Evolutionary conservation across 2,797 vertebrate genomes (phyloP).

Genomic region (Denticeps clupeoides): DNA sequence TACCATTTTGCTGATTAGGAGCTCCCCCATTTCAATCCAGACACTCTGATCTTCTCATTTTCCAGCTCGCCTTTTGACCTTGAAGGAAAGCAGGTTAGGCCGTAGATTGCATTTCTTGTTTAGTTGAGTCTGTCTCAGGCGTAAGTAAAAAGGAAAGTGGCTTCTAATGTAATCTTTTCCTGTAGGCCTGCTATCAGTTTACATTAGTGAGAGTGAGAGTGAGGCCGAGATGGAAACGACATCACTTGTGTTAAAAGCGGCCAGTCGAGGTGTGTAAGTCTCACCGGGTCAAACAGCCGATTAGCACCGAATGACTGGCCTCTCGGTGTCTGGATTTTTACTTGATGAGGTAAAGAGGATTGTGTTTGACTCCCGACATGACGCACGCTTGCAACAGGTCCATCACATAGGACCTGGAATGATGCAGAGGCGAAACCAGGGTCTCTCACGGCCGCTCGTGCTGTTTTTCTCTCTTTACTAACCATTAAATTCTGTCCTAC

Average conservation of each 20-base stretch:
- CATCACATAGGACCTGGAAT: too few species aligned
- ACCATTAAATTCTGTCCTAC: constrained; percentile 13
- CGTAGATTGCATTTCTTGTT: too few species aligned
- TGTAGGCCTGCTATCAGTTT: not conserved
- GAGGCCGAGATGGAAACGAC: not conserved
- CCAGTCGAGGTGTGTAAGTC: too few species aligned
- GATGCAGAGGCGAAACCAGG: constrained; percentile 9
- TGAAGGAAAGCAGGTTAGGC: constrained; percentile 35
- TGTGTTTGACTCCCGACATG: too few species aligned
- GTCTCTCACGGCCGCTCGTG: constrained; percentile 12
- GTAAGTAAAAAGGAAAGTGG: too few species aligned
- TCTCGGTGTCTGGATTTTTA: too few species aligned
- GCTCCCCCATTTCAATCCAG: constrained; percentile 7
- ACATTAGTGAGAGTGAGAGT: not conserved
- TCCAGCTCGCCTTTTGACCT: not conserved
- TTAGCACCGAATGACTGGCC: too few species aligned
- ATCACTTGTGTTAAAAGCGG: not conserved
- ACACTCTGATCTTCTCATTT: constrained; percentile 19
- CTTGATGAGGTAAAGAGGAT: too few species aligned
- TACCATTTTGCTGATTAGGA: constrained; percentile 17
- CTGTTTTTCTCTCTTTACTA: constrained; percentile 25
- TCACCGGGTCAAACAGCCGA: too few species aligned
- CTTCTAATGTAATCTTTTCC: not conserved
- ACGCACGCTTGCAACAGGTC: too few species aligned
- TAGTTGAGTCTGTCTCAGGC: too few species aligned